Conservation (phyloP, 92 coral and sea anemone genomes). For the Bergia sp. region DNA sequence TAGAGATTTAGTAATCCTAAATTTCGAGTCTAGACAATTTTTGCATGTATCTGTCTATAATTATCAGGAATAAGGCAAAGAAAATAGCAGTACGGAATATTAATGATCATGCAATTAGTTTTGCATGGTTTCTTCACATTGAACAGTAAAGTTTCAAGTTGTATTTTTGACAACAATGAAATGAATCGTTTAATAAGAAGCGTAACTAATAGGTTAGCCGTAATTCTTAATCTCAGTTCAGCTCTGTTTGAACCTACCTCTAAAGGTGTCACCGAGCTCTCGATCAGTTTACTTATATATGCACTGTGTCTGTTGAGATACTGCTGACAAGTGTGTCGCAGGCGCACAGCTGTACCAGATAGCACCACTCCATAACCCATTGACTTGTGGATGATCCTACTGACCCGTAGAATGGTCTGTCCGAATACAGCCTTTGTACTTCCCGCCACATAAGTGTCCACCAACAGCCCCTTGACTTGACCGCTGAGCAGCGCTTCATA, state of each 20-base stretch:
- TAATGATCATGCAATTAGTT: too few species aligned
- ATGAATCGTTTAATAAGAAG: not conserved
- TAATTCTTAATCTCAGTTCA: not conserved
- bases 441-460: slow-evolving; percentile 29
- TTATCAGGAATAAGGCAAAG: not conserved
- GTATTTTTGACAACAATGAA: not conserved
- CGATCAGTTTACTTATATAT: slow-evolving; percentile 2
- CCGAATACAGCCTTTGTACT: slow-evolving; percentile 29
- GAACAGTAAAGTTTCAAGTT: too few species aligned
- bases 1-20: not conserved
- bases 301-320: slow-evolving; percentile 33
- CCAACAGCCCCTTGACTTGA: slow-evolving; percentile 19
- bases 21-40: not conserved
- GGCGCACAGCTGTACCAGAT: slow-evolving; percentile 36
- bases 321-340: slow-evolving; percentile 35
- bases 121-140: not conserved
- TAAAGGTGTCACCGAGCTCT: slow-evolving; percentile 26
- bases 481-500: slow-evolving; percentile 24
- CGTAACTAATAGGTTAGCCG: not conserved
- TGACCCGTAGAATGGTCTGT: slow-evolving; percentile 15
- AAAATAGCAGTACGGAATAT: too few species aligned
- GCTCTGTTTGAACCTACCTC: not conserved
- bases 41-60: too few species aligned
- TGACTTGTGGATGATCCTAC: slow-evolving; percentile 6
- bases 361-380: slow-evolving; percentile 34